Conservation (phyloP, 2,113 vertebrate genomes). For the Ailurus styani region DNA sequence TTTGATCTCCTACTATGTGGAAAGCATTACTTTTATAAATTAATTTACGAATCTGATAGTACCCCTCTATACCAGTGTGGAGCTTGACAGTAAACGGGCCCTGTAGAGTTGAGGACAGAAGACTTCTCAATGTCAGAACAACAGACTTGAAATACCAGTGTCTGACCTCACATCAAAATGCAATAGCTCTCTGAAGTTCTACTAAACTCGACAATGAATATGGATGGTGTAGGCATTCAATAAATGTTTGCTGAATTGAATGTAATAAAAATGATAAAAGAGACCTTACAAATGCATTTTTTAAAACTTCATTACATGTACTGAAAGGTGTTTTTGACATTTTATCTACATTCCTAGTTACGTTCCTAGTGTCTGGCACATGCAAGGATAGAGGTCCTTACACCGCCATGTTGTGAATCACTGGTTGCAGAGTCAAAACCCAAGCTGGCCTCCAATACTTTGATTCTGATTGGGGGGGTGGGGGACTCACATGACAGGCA, state of each 20-base stretch:
- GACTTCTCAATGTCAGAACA: not conserved
- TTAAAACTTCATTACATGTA: conserved; percentile 51
- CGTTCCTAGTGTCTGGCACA: not conserved
- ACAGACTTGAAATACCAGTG: not conserved
- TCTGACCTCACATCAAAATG: conserved; percentile 41
- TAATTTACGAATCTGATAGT: not conserved
- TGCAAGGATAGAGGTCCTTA: not conserved
- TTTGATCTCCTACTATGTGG: not conserved
- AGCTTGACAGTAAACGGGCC: not conserved
- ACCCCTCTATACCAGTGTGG: not conserved
- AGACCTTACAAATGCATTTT: conserved; percentile 50
- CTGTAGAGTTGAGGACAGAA: not conserved
- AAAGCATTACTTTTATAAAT: not conserved
- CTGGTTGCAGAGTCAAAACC: not conserved
- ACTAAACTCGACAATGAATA: conserved; percentile 39
- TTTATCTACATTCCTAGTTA: conserved; percentile 17
- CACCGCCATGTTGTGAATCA: not conserved
- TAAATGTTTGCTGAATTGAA: conserved; percentile 64
- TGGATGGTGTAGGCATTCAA: conserved; percentile 33
- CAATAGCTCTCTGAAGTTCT: conserved; percentile 32
- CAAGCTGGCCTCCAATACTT: not conserved
- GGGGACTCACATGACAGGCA: not conserved
- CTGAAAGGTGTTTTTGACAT: conserved; percentile 45
- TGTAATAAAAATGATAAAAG: conserved; percentile 62
- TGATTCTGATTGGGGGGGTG: not conserved